Evolutionary conservation across 2,797 vertebrate species (phyloP), one percentile per base, ranked within the genome.

Genomic region (Dicrostonyx torquatus): DNA sequence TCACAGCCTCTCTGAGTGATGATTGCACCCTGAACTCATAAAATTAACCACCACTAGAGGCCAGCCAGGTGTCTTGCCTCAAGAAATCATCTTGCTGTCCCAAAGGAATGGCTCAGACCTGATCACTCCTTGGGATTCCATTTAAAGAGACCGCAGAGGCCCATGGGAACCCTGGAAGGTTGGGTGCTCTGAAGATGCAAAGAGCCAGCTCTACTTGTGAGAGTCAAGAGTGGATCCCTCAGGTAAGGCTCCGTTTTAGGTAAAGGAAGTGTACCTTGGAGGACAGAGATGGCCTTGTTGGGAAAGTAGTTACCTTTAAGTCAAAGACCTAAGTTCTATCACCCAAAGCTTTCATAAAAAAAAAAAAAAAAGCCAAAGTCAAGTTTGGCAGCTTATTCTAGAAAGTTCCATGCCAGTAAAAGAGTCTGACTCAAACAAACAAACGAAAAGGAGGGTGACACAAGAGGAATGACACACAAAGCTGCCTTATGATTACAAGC

Each of bases 61-160:
- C 98, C 97, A 98, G 98, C 99, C 99, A 99, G 99, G 99, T 99
- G 99, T 99, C 99, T 99, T 98, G 98, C 99, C 99, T 99, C 98
- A 98, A 99, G 99, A 99, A 98, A 98, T 98, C 90, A 98, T 98
- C 98, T 98, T 96, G 72, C 93, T 96, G 97, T 97, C 85, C 98
- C 91, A 95, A 98, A 97, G 97, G 96, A 97, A 93, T 91, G 96
- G 97, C 97, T 97, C 89, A 80, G 95, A 98, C 98, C 98, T 97
- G 98, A 98, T 98, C 97, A 94, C 94, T 96, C 86, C 92, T 97
- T 95, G 96, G 97, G 96, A 98, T 98, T 98, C 98, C 97, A 96
- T 97, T 97, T 96, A 92, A 97, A 97, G 83, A 97, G 97, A 82
- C 73, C 9, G 14, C n/a, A 31, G 87, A 96, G 95, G 94, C 97